phyloP scores from a whole-genome alignment of 2,888 invertebrate species.

The Tetragonula carbonaria region DNA sequence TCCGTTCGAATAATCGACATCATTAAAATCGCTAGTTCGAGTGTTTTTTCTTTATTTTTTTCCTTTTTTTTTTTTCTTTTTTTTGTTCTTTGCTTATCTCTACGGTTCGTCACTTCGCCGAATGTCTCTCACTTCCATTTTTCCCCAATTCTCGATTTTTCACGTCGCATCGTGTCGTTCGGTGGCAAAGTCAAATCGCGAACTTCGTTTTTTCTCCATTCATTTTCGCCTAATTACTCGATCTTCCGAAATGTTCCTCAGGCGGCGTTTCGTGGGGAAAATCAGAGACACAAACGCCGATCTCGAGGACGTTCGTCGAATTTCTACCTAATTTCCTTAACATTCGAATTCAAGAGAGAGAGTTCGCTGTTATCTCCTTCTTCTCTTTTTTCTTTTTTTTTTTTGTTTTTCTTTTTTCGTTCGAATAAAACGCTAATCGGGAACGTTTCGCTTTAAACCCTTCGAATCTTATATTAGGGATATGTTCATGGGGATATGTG shows the following conservation, averaged over 20 bases:
- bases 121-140: not conserved
- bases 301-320: conserved; percentile 15
- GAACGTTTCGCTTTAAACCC: not conserved
- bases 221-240: not conserved
- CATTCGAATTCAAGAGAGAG: not conserved
- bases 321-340: not conserved
- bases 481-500: conserved; percentile 54
- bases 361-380: not conserved
- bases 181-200: not conserved
- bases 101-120: conserved; percentile 17
- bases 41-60: not conserved
- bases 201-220: not conserved
- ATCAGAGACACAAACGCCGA: conserved; percentile 23
- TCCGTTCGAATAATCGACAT: conserved; percentile 35
- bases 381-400: not conserved
- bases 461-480: conserved; percentile 37
- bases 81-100: conserved; percentile 1
- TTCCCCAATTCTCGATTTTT: not conserved
- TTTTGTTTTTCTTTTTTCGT: no score
- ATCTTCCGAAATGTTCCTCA: conserved; percentile 11
- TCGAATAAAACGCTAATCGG: not conserved
- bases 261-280: conserved; percentile 11
- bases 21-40: conserved; percentile 32
- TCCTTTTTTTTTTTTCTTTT: no score
- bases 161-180: not conserved